Evolutionary conservation across 2,888 invertebrate species (phyloP).

Genomic region (Drosophila fulvimacula): DNA sequence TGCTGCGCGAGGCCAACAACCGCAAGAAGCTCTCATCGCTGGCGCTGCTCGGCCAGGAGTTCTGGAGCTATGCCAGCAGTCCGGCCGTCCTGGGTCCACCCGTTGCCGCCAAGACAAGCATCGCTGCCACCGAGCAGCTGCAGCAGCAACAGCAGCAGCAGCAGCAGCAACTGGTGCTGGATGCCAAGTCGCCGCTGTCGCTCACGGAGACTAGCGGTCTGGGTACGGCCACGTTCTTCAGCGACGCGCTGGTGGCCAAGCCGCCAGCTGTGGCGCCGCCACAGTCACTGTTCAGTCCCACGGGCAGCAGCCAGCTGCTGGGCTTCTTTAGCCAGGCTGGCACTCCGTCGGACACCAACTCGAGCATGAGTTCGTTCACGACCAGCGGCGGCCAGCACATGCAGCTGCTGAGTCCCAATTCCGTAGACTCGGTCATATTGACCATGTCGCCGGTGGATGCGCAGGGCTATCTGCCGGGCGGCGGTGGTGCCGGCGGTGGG

Average conservation of each 20-base stretch:
- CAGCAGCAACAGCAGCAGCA: slow-evolving; percentile 45
- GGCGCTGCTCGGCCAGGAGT: slow-evolving; percentile 95
- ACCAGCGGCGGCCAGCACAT: slow-evolving; percentile 86
- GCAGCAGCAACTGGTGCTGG: slow-evolving; percentile 66
- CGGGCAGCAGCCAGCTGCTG: slow-evolving; percentile 73
- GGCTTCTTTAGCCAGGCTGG: slow-evolving; percentile 84
- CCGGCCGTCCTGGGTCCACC: slow-evolving; percentile 67
- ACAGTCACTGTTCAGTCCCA: slow-evolving; percentile 78
- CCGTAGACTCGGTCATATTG: slow-evolving; percentile 89
- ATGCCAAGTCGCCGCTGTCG: slow-evolving; percentile 84
- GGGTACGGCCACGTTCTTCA: slow-evolving; percentile 84
- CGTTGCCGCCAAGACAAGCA: slow-evolving; percentile 8
- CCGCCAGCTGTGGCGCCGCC: slow-evolving; percentile 39
- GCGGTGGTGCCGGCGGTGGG: neutral
- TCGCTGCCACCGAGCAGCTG: slow-evolving; percentile 24
- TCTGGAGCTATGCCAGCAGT: slow-evolving; percentile 90
- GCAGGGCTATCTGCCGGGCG: slow-evolving; percentile 49
- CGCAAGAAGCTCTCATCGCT: slow-evolving; percentile 95
- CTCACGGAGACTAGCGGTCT: slow-evolving; percentile 85
- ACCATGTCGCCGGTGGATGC: slow-evolving; percentile 90
- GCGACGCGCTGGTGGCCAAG: slow-evolving; percentile 56
- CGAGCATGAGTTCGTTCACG: slow-evolving; percentile 91
- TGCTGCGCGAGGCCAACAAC: slow-evolving; percentile 94
- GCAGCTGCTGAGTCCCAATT: slow-evolving; percentile 86
- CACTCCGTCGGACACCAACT: slow-evolving; percentile 89